Conservation (phyloP, 2,888 invertebrate species). For the Melinopterus prodromus region DNA sequence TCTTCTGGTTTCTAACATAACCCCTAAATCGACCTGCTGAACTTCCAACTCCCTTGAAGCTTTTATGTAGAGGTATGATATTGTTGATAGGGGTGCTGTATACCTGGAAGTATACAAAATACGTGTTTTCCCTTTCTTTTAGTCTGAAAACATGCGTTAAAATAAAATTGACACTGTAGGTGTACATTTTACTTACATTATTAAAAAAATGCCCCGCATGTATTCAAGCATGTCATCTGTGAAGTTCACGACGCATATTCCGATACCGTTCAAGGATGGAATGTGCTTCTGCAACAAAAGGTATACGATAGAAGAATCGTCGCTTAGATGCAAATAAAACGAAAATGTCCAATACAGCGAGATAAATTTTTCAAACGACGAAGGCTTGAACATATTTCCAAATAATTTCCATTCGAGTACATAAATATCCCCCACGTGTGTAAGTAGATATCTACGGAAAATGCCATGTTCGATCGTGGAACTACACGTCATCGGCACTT, state of each 20-base stretch:
- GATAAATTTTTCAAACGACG: background rate
- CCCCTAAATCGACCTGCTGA: constrained; percentile 62
- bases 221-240: constrained; percentile 74
- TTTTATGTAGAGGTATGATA: constrained; percentile 71
- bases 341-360: background rate
- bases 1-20: constrained; percentile 65
- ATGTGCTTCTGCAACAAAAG: constrained; percentile 62
- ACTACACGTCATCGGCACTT: no score
- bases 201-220: constrained; percentile 69
- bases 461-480: no score
- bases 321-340: background rate
- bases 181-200: constrained; percentile 64
- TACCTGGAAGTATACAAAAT: constrained; percentile 58
- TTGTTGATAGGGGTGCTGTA: constrained; percentile 66
- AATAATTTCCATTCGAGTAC: no score
- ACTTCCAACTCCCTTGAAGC: constrained; percentile 69
- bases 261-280: constrained; percentile 65
- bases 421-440: no score
- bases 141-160: background rate
- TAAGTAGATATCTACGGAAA: no score
- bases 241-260: constrained; percentile 70
- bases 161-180: background rate
- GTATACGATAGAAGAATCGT: background rate
- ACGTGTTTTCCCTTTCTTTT: no score
- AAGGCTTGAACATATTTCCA: no score